These are phyloP conservation scores for Chrysemys picta DNA, from an alignment of 2,113 vertebrate genomes.

Conservation along the genomic window DNA sequence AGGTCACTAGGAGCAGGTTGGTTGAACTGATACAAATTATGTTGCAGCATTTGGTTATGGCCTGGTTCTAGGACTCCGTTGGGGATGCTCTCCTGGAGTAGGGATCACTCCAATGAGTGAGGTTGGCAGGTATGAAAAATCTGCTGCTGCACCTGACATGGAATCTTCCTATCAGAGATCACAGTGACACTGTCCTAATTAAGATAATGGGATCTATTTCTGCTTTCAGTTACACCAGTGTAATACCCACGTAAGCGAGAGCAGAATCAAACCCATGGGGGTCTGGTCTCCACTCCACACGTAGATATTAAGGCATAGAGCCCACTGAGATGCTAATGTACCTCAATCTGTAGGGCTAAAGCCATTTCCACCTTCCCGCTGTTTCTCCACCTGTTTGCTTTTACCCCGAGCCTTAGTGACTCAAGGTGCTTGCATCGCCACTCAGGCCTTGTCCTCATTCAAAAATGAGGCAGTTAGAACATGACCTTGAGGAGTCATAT, in stretches of 20 bases:
- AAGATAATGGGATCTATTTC: background rate
- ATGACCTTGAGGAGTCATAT: background rate
- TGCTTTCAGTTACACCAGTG: background rate
- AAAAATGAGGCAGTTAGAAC: background rate
- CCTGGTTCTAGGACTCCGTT: background rate
- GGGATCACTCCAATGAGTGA: background rate
- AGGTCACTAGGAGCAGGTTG: background rate
- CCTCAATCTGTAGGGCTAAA: fast-evolving
- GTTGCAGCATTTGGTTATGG: background rate
- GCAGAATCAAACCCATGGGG: background rate
- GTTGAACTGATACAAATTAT: background rate
- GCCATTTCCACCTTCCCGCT: background rate
- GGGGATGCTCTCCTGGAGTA: background rate
- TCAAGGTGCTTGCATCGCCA: background rate
- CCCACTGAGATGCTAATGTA: fast-evolving
- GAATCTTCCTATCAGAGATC: background rate
- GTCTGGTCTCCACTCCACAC: background rate
- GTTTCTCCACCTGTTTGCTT: background rate
- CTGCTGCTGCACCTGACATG: background rate
- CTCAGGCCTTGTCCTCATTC: background rate
- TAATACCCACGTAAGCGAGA: background rate
- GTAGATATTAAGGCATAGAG: background rate
- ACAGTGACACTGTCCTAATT: background rate
- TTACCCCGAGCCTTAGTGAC: background rate
- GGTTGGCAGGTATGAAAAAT: background rate